Conservation (phyloP, 2,797 vertebrate genomes). For the Acridotheres tristis region DNA sequence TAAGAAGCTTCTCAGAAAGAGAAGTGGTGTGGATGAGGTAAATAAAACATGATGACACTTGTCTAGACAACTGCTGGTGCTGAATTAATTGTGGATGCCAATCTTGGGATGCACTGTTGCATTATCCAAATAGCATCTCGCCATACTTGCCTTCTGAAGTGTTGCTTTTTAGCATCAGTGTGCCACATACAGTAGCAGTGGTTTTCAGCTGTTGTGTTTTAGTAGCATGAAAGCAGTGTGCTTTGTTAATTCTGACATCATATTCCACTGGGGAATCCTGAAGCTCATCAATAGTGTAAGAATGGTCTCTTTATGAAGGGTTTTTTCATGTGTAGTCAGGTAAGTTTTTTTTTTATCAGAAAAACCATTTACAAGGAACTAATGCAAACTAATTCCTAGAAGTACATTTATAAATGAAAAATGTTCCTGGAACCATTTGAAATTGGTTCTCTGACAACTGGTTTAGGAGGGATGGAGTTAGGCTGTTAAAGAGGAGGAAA, state of each 20-base stretch:
- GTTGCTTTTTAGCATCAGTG: background rate
- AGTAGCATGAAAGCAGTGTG: background rate
- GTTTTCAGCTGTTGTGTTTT: background rate
- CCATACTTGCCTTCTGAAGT: background rate
- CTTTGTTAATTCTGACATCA: background rate
- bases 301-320: background rate
- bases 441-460: background rate
- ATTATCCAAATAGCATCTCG: background rate
- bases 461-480: background rate
- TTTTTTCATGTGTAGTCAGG: background rate
- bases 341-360: background rate
- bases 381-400: background rate
- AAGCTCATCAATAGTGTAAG: background rate
- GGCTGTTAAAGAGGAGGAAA: background rate
- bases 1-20: slow-evolving; percentile 14
- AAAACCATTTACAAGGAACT: background rate
- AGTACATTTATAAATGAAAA: background rate
- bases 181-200: background rate
- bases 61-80: background rate
- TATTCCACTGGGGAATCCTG: background rate
- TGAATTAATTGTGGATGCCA: slow-evolving; percentile 28
- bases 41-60: slow-evolving; percentile 45
- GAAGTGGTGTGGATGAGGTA: background rate
- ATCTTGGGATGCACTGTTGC: background rate
- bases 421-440: background rate